Evolutionary conservation across 2,888 invertebrate genomes (phyloP).

Genomic region (Nephrotoma appendiculata): DNA sequence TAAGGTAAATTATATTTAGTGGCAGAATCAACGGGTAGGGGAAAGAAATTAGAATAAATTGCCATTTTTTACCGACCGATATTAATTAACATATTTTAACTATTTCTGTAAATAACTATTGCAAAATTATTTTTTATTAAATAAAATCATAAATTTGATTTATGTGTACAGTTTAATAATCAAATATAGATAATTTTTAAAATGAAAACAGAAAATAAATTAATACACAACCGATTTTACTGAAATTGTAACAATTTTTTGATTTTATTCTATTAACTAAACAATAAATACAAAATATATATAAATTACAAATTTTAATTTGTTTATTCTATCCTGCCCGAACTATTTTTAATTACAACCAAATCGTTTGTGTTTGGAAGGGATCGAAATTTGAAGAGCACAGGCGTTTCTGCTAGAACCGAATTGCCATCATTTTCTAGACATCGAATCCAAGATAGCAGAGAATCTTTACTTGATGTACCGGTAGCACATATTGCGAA

Average conservation of each 20-base stretch:
- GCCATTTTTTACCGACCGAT: background rate
- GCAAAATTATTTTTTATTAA: background rate
- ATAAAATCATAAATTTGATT: background rate
- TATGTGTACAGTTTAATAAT: background rate
- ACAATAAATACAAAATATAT: background rate
- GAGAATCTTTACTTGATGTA: slow-evolving; percentile 75
- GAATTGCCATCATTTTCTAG: slow-evolving; percentile 65
- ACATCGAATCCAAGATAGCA: slow-evolving; percentile 81
- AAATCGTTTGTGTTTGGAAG: slow-evolving; percentile 23
- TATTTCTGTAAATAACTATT: background rate
- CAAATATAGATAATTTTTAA: background rate
- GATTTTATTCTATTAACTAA: background rate
- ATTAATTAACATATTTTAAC: background rate
- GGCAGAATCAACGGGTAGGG: background rate
- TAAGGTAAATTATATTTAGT: background rate
- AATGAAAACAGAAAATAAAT: background rate
- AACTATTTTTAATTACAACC: background rate
- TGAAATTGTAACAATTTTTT: background rate
- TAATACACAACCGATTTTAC: background rate
- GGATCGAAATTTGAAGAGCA: slow-evolving; percentile 68
- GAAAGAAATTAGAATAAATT: background rate
- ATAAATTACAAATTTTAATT: background rate
- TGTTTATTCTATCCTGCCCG: background rate
- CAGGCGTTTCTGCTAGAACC: slow-evolving; percentile 53
- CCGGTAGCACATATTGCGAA: slow-evolving; percentile 83